A percentile compares a stretch with the other conserved stretches of the same genome.
phyloP scores from a whole-genome alignment of 2,113 vertebrate species.

The Periophthalmus modestus region DNA sequence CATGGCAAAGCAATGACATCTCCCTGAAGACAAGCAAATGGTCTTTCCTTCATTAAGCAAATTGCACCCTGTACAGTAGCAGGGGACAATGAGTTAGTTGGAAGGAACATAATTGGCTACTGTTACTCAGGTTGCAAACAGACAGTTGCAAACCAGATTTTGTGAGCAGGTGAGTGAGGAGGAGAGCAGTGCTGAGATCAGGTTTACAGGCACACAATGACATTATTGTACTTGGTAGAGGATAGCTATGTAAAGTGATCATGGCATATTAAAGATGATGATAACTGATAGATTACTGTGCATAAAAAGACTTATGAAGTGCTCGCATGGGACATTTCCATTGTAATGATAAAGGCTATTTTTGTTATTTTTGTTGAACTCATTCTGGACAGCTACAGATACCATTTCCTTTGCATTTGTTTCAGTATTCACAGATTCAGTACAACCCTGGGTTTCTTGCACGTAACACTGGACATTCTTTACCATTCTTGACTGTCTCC shows the following conservation, averaged over 20 bases:
- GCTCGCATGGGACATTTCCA: slow-evolving; percentile 73
- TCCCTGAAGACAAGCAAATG: too few relatives aligned
- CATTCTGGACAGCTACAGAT: slow-evolving; percentile 77
- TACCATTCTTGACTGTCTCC: slow-evolving; percentile 86
- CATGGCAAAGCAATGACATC: too few relatives aligned
- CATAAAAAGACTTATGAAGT: slow-evolving; percentile 83
- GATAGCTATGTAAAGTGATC: neutral
- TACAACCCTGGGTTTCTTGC: slow-evolving; percentile 82
- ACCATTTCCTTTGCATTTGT: neutral
- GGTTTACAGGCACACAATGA: slow-evolving; percentile 2
- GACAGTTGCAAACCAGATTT: slow-evolving; percentile 6
- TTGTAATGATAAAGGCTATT: slow-evolving; percentile 59
- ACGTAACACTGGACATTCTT: slow-evolving; percentile 85
- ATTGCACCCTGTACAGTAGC: too few relatives aligned
- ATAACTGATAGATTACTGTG: neutral
- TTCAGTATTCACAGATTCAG: neutral
- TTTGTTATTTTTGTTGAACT: slow-evolving; percentile 67
- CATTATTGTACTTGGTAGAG: neutral
- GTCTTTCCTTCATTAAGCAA: too few relatives aligned
- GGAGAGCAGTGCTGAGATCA: neutral
- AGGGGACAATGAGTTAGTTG: neutral
- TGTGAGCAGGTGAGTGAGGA: neutral
- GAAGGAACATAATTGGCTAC: neutral
- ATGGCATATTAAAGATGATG: neutral
- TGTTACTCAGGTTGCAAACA: slow-evolving; percentile 19